Evolutionary conservation across 2,113 vertebrate genomes (phyloP).

Genomic region (Notechis scutatus): DNA sequence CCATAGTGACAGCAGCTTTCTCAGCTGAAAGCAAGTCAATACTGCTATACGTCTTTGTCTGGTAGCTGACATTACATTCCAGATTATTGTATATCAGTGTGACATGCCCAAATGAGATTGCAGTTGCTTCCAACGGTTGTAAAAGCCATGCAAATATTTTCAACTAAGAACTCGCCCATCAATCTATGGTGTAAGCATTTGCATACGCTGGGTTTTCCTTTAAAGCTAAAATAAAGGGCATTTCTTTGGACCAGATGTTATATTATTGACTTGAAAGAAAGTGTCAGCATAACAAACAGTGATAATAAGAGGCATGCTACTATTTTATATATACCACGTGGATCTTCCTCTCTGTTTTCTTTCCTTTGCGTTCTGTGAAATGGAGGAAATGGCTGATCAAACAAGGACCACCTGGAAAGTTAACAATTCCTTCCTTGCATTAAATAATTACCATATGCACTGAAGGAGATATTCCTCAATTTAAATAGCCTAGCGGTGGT

Average conservation of each 20-base stretch:
- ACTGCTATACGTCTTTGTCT: conserved; percentile 27
- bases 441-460: background rate
- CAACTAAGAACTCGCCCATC: conserved; percentile 34
- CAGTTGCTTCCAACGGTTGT: conserved; percentile 30
- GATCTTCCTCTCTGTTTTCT: background rate
- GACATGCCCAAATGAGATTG: conserved; percentile 26
- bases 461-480: background rate
- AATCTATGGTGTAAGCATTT: background rate
- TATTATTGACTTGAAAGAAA: background rate
- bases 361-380: background rate
- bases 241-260: background rate
- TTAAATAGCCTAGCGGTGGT: background rate
- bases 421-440: background rate
- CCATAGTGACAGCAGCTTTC: conserved; percentile 29
- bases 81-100: conserved; percentile 31
- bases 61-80: conserved; percentile 23
- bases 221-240: conserved; percentile 11
- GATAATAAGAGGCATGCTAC: background rate
- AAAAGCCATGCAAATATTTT: conserved; percentile 34
- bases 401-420: background rate
- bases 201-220: background rate
- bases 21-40: conserved; percentile 32
- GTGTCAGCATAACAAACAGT: background rate
- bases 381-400: background rate
- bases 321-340: background rate